phyloP scores from a whole-genome alignment of 2,797 vertebrate genomes.

The Enoplosus armatus region DNA sequence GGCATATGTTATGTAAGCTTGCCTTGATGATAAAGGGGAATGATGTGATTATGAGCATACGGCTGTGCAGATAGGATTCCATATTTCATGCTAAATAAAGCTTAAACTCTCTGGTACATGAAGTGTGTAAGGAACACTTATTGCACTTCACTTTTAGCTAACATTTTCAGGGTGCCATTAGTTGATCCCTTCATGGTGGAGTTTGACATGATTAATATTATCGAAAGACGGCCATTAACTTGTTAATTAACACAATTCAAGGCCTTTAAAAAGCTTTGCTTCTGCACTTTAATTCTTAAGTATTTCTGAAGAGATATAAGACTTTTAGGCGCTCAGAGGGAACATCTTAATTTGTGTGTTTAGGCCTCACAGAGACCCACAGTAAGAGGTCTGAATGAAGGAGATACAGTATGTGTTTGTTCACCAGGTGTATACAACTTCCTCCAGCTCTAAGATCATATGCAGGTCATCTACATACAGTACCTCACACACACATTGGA shows the following conservation, averaged over 20 bases:
- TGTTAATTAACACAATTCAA: constrained; percentile 47
- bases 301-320: constrained; percentile 17
- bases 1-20: constrained; percentile 37
- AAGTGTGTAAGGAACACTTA: constrained; percentile 29
- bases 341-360: constrained; percentile 27
- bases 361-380: background rate
- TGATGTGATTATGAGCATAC: constrained; percentile 45
- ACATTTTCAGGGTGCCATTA: constrained; percentile 33
- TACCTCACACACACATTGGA: background rate
- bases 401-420: background rate
- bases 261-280: constrained; percentile 46
- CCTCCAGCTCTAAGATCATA: background rate
- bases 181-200: constrained; percentile 42
- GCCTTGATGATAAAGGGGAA: constrained; percentile 45
- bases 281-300: constrained; percentile 32
- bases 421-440: background rate
- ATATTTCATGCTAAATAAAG: constrained; percentile 58
- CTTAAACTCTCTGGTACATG: constrained; percentile 34
- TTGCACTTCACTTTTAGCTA: constrained; percentile 30
- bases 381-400: constrained; percentile 7
- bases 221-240: constrained; percentile 41
- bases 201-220: constrained; percentile 49
- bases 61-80: constrained; percentile 41
- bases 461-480: background rate
- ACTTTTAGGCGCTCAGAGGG: background rate